Evolutionary conservation across 1,140 invertebrate species (phyloP).

Genomic region (Vanessa atalanta): DNA sequence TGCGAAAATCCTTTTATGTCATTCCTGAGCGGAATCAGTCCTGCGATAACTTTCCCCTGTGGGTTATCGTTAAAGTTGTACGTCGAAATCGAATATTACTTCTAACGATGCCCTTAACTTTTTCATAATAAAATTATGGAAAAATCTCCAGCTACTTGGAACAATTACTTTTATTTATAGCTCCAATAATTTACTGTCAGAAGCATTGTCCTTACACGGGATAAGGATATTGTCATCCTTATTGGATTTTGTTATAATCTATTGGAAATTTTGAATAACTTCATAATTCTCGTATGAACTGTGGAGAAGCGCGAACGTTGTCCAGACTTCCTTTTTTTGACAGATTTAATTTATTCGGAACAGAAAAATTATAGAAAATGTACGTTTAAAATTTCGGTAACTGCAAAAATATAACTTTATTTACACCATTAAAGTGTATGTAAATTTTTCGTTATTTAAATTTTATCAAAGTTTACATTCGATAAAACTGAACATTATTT

Average conservation of each 20-base stretch:
- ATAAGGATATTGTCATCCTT: constrained; percentile 59
- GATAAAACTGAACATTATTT: too few relatives aligned
- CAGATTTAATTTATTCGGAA: constrained; percentile 43
- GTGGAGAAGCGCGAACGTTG: constrained; percentile 30
- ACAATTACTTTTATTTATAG: constrained; percentile 75
- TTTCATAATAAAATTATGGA: constrained; percentile 75
- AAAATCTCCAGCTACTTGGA: constrained; percentile 67
- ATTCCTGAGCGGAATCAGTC: constrained; percentile 40
- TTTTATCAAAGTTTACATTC: too few relatives aligned
- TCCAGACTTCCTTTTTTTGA: constrained; percentile 37
- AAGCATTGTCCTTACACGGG: constrained; percentile 56
- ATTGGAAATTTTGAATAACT: constrained; percentile 50
- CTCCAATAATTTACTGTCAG: constrained; percentile 70
- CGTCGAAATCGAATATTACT: constrained; percentile 46
- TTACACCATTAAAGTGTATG: too few relatives aligned
- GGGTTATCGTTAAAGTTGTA: constrained; percentile 16
- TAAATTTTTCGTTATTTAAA: too few relatives aligned
- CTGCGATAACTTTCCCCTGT: constrained; percentile 21
- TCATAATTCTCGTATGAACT: constrained; percentile 36
- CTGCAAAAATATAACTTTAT: constrained; percentile 34
- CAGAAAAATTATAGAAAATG: constrained; percentile 32
- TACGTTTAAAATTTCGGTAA: constrained; percentile 35
- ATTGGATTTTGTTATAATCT: constrained; percentile 57
- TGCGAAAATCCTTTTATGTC: constrained; percentile 69
- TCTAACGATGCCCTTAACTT: constrained; percentile 60